These are phyloP conservation scores for Epinotia demarniana DNA, from an alignment of 2,888 invertebrate species.

Conservation along the genomic window DNA sequence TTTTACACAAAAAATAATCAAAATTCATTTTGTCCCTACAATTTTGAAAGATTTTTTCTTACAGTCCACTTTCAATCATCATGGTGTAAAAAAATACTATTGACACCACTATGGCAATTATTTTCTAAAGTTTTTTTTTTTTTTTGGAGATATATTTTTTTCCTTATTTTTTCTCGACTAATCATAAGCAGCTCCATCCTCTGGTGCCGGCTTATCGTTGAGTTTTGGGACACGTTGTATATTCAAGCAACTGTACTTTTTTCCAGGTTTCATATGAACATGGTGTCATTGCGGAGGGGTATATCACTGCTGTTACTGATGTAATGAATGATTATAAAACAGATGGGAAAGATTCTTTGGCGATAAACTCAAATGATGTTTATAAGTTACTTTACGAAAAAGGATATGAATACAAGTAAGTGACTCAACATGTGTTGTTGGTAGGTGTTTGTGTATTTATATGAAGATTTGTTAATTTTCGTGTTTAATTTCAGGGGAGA, in stretches of 20 bases:
- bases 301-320: neutral
- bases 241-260: neutral
- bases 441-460: neutral
- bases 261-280: conserved; percentile 33
- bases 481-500: conserved; percentile 42
- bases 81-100: too few relatives aligned
- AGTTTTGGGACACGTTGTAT: too few relatives aligned
- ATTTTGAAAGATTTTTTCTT: too few relatives aligned
- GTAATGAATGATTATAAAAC: neutral
- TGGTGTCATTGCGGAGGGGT: conserved; percentile 29
- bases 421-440: neutral
- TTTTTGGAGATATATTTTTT: too few relatives aligned
- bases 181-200: too few relatives aligned
- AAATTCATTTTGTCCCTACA: too few relatives aligned
- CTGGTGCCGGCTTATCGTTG: too few relatives aligned
- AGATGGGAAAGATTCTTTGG: conserved; percentile 10
- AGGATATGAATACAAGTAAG: conserved; percentile 40
- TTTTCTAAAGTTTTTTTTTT: too few relatives aligned
- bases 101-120: too few relatives aligned
- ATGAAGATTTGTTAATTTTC: neutral
- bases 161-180: too few relatives aligned
- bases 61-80: too few relatives aligned
- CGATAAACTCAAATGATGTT: conserved; percentile 18
- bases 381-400: conserved; percentile 41
- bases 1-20: too few relatives aligned